Conservation (phyloP, 2,888 invertebrate species). For the Drosophila testacea region DNA sequence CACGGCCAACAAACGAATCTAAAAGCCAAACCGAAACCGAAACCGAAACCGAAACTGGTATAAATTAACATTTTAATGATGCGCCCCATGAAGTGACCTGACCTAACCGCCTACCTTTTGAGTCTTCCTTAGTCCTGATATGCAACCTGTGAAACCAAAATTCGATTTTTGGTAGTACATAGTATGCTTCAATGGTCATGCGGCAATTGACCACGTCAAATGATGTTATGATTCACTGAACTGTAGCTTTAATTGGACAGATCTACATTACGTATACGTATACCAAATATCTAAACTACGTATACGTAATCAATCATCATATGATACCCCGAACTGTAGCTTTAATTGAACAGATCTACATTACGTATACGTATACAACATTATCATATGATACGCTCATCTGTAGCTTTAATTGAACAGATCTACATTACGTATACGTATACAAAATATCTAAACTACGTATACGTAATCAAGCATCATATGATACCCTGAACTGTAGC, state of each 20-base stretch:
- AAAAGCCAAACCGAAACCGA: constrained; percentile 7
- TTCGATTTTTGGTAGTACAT: neutral
- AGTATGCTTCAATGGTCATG: neutral
- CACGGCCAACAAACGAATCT: constrained; percentile 5
- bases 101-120: neutral
- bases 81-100: constrained; percentile 1
- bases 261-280: too few species aligned
- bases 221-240: neutral
- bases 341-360: too few species aligned
- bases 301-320: too few species aligned
- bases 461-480: too few species aligned
- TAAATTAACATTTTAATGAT: constrained; percentile 51
- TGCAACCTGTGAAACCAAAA: neutral
- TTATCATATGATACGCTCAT: too few species aligned
- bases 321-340: too few species aligned
- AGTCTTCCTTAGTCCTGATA: neutral
- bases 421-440: neutral
- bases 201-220: neutral
- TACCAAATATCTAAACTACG: too few species aligned
- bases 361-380: too few species aligned
- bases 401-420: too few species aligned
- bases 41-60: constrained; percentile 2
- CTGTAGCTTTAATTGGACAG: neutral
- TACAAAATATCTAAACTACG: too few species aligned
- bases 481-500: too few species aligned